Percentiles rank a stretch among this genome's conserved stretches.
Evolutionary conservation across 2,113 vertebrate species (phyloP).

Genomic region (Myocastor coypus): DNA sequence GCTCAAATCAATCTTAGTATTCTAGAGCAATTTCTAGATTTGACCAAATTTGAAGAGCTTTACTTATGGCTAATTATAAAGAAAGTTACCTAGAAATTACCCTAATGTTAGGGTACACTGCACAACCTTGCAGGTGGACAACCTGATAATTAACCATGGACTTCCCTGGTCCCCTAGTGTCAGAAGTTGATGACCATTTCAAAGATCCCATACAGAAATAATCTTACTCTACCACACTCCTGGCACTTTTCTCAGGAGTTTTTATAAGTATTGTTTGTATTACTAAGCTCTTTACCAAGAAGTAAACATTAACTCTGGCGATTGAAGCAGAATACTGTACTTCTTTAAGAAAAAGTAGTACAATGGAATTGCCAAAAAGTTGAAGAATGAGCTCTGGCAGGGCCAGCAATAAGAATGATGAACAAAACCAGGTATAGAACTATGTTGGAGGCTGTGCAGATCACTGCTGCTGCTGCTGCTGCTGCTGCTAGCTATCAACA

Average conservation of each 20-base stretch:
- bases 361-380: neutral
- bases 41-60: neutral
- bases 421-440: neutral
- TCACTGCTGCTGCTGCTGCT: too few species aligned
- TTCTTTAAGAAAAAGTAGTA: neutral
- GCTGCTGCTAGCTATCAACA: too few species aligned
- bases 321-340: conserved; percentile 7
- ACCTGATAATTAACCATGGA: neutral
- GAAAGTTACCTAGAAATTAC: neutral
- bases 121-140: neutral
- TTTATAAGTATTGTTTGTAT: neutral
- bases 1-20: neutral
- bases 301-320: neutral
- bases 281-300: neutral
- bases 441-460: neutral
- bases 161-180: neutral
- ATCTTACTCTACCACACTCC: neutral
- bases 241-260: neutral
- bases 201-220: neutral
- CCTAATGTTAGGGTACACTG: neutral
- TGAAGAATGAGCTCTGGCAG: neutral
- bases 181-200: neutral
- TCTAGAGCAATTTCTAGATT: conserved; percentile 30
- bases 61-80: neutral
- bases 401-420: neutral